These are phyloP conservation scores for Dendropsophus ebraccatus DNA, from an alignment of 2,113 vertebrate genomes.

Conservation along the genomic window DNA sequence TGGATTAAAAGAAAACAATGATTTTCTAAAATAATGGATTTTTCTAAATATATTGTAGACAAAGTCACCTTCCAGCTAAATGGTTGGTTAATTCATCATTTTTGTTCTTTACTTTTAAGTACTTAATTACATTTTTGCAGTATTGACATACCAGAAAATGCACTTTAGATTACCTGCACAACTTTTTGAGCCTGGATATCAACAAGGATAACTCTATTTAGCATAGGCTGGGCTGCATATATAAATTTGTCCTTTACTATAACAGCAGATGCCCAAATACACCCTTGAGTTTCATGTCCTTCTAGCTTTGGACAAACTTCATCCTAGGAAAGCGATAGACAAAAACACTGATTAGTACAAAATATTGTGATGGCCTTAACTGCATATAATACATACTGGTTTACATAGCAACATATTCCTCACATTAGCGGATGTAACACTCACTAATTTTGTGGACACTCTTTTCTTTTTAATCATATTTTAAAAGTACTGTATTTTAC, in stretches of 20 bases:
- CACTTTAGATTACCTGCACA: conserved; percentile 85
- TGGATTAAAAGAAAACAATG: too few species aligned
- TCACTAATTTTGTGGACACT: too few species aligned
- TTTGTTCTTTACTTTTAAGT: not conserved
- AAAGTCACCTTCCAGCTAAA: too few species aligned
- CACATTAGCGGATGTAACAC: too few species aligned
- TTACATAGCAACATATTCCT: too few species aligned
- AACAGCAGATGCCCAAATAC: conserved; percentile 92
- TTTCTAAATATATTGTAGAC: too few species aligned
- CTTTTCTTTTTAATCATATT: too few species aligned
- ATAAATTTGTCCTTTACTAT: conserved; percentile 97
- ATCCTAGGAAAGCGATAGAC: conserved; percentile 73
- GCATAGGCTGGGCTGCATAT: conserved; percentile 87
- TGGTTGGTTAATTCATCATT: too few species aligned
- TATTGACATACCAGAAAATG: not conserved
- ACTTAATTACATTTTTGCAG: not conserved
- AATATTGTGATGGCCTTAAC: too few species aligned
- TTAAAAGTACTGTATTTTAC: too few species aligned
- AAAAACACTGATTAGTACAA: conserved; percentile 25
- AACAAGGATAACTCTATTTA: conserved; percentile 90
- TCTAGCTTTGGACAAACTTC: conserved; percentile 89
- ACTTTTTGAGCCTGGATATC: conserved; percentile 97
- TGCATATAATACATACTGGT: too few species aligned
- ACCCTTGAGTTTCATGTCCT: conserved; percentile 79
- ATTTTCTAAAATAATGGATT: too few species aligned